Percentiles rank a stretch among this genome's conserved stretches.
phyloP scores from a whole-genome alignment of 2,113 vertebrate species.

The Gnathonemus echidnorhynchus region DNA sequence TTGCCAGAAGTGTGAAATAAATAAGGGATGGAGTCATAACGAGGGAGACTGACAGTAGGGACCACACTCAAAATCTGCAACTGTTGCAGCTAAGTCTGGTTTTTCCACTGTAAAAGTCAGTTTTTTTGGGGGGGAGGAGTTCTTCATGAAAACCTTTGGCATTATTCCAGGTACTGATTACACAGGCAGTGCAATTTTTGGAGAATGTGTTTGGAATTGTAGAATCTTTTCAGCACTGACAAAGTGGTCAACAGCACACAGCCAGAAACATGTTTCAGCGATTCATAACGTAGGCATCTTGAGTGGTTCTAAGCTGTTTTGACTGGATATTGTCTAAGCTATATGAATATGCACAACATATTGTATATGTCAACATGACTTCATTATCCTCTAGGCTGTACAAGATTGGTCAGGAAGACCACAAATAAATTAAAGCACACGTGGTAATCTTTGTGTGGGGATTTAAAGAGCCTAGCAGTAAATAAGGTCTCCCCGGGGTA shows the following conservation, averaged over 20 bases:
- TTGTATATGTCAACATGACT: not conserved
- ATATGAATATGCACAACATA: not conserved
- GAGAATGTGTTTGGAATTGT: not conserved
- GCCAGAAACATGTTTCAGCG: not conserved
- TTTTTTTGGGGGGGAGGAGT: not conserved
- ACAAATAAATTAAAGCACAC: slow-evolving; percentile 1
- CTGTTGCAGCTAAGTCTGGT: not conserved
- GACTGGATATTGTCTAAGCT: not conserved
- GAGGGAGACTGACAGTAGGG: not conserved
- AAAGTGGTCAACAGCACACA: not conserved
- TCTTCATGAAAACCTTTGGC: slow-evolving; percentile 5
- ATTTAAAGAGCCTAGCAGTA: not conserved
- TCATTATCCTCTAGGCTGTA: not conserved
- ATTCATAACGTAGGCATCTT: not conserved
- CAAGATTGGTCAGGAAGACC: not conserved
- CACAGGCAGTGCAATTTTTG: not conserved
- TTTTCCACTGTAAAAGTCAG: not conserved
- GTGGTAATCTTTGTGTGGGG: not conserved
- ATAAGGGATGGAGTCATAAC: not conserved
- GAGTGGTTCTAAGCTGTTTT: not conserved
- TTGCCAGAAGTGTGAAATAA: not conserved
- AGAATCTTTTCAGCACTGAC: not conserved
- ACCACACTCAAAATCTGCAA: not conserved
- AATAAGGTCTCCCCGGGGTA: not conserved
- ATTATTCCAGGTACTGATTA: not conserved